Evolutionary conservation across 2,797 vertebrate genomes (phyloP), one percentile per base, ranked within the genome.

Genomic region (Holocentrus rufus): DNA sequence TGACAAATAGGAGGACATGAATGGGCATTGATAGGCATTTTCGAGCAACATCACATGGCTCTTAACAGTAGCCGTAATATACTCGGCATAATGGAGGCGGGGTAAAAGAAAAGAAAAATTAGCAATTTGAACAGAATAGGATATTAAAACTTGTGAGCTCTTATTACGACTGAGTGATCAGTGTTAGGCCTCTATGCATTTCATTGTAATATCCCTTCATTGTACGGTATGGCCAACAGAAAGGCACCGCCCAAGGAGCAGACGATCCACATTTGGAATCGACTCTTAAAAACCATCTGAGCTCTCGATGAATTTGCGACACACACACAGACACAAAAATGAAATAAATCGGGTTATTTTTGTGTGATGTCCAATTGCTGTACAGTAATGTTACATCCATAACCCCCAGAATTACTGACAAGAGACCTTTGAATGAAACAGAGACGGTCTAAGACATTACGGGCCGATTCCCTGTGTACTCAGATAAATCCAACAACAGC

Each of bases 231-330:
- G 68, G 77, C 65, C 79, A 77, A 69, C 72, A 72, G 83, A 84
- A 82, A 93, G 94, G 93, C 94, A 94, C 94, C 94, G 94, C 94
- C 94, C 94, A 93, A 93, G 81, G 79, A 89, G 76, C 79, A 76
- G 83, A 79, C 76, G 60, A 71, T 69, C 53, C 62, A 69, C 80
- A 58, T 74, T 79, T 62, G 79, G 76, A 80, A 71, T 54, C 23
- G 22, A 55, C 53, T 70, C 42, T 4, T 60, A 15, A 56, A 80
- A 5, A 0, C 13, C 58, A 5, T 27, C 36, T 7, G 55, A 80
- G 15, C 67, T 81, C 69, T 62, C 55, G 14, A 9, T 66, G 11
- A 66, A 57, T 5, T 47, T 69, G 22, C 22, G 25, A 77, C 52
- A 54, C 53, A 18, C 25, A 27, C 2, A 27, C 25, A 27, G 2